Evolutionary conservation across 2,888 invertebrate genomes (phyloP).

Genomic region (Abrostola triplasia): DNA sequence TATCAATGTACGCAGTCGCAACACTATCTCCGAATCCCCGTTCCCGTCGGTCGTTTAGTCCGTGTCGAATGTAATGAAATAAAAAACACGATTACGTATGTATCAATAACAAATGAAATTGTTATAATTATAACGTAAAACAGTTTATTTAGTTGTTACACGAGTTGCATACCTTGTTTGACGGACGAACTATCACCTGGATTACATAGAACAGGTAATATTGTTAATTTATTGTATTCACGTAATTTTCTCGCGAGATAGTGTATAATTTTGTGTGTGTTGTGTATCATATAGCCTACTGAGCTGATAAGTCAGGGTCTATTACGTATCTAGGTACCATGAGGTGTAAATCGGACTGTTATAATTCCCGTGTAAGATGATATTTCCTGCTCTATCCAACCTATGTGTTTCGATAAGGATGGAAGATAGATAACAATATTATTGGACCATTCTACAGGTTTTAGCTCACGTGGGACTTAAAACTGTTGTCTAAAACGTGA

Average conservation of each 20-base stretch:
- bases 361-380: conserved; percentile 14
- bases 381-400: conserved; percentile 39
- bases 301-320: conserved; percentile 4
- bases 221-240: conserved; percentile 1
- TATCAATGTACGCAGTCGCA: conserved; percentile 10
- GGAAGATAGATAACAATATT: conserved; percentile 25
- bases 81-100: conserved; percentile 20
- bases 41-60: conserved; percentile 12
- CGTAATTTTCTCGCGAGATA: conserved; percentile 19
- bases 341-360: conserved; percentile 33
- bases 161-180: conserved; percentile 22
- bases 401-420: conserved; percentile 30
- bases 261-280: not conserved
- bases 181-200: conserved; percentile 30
- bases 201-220: conserved; percentile 38
- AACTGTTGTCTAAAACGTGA: conserved; percentile 2
- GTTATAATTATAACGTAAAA: conserved; percentile 12
- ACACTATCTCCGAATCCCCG: conserved; percentile 49
- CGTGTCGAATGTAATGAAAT: conserved; percentile 31
- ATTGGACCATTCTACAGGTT: conserved; percentile 10
- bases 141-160: not conserved
- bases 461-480: conserved; percentile 3
- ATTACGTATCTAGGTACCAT: conserved; percentile 29
- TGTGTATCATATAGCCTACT: conserved; percentile 8
- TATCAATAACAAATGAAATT: conserved; percentile 16